Percentiles rank a stretch among this genome's conserved stretches.
Evolutionary conservation across 1,140 invertebrate genomes (phyloP).

Genomic region (Pachyrhynchus sulphureomaculatus): DNA sequence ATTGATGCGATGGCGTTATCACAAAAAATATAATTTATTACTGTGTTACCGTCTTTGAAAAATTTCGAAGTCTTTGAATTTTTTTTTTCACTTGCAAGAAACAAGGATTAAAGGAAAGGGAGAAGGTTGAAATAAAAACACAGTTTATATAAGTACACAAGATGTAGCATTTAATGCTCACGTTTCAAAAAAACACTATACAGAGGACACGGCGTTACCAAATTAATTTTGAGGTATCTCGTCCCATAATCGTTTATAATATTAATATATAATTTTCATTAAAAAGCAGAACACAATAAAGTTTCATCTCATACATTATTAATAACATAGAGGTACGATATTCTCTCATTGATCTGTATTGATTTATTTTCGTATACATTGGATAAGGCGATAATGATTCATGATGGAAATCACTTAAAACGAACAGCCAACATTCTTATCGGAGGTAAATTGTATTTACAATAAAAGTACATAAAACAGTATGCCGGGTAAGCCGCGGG

Average conservation of each 20-base stretch:
- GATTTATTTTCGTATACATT: conserved; percentile 54
- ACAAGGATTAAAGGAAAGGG: conserved; percentile 37
- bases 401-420: conserved; percentile 55
- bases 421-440: conserved; percentile 52
- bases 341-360: conserved; percentile 52
- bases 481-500: conserved; percentile 25
- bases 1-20: too few relatives aligned
- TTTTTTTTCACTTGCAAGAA: neutral
- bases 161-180: conserved; percentile 66
- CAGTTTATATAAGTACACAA: conserved; percentile 60
- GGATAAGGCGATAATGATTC: conserved; percentile 54
- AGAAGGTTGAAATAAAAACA: conserved; percentile 52
- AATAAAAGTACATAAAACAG: conserved; percentile 36
- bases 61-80: too few relatives aligned
- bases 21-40: too few relatives aligned
- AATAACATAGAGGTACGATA: conserved; percentile 54
- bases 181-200: conserved; percentile 66
- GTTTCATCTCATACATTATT: conserved; percentile 50
- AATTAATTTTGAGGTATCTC: conserved; percentile 51
- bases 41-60: too few relatives aligned
- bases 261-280: conserved; percentile 52
- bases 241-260: conserved; percentile 50
- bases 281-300: conserved; percentile 54
- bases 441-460: conserved; percentile 50
- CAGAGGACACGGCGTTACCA: conserved; percentile 58